These are phyloP conservation scores for Okamejei kenojei DNA, from an alignment of 2,797 vertebrate species.

Conservation along the genomic window DNA sequence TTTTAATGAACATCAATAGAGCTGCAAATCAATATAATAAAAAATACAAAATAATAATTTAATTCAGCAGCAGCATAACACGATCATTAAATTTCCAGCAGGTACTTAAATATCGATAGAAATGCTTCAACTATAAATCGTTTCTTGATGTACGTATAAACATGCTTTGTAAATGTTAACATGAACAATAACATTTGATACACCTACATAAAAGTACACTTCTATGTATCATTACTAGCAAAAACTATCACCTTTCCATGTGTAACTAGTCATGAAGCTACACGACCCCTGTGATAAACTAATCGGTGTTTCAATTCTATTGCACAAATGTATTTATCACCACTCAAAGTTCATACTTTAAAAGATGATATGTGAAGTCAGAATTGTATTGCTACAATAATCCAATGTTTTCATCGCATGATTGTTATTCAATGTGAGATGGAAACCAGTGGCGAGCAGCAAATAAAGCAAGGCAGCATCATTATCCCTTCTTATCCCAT, in stretches of 20 bases:
- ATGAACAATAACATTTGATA: not conserved
- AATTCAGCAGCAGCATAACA: not conserved
- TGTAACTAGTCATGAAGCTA: not conserved
- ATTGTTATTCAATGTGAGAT: not conserved
- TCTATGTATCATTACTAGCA: not conserved
- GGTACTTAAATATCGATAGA: not conserved
- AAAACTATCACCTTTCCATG: not conserved
- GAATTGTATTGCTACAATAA: not conserved
- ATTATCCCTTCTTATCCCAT: not conserved
- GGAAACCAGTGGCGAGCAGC: not conserved
- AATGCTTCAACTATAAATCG: not conserved
- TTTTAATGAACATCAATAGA: not conserved
- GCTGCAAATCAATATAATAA: not conserved
- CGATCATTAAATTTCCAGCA: not conserved
- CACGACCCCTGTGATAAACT: not conserved
- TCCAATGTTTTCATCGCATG: not conserved
- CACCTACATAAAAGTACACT: too few species aligned
- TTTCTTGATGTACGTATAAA: not conserved
- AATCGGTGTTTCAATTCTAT: not conserved
- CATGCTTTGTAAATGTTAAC: not conserved
- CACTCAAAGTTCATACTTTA: not conserved
- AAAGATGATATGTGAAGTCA: not conserved
- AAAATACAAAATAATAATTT: not conserved
- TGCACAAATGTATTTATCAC: not conserved
- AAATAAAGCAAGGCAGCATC: not conserved